phyloP scores from a whole-genome alignment of 2,888 invertebrate genomes.

The Netelia inedita region DNA sequence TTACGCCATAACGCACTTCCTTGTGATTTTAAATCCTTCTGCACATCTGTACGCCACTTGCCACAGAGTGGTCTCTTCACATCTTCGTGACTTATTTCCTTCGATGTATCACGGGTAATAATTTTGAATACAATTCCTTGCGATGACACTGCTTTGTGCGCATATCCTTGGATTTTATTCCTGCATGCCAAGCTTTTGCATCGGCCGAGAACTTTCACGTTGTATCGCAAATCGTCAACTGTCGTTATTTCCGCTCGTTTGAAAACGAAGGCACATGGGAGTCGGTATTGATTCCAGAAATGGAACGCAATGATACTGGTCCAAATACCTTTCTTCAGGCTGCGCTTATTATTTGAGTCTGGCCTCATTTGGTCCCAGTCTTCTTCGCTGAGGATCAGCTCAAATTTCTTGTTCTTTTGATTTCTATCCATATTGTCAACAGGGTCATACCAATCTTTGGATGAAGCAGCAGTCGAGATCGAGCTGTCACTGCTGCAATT shows the following conservation, averaged over 20 bases:
- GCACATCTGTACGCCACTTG: conserved; percentile 35
- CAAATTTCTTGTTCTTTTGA: neutral
- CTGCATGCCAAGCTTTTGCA: conserved; percentile 37
- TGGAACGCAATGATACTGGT: conserved; percentile 51
- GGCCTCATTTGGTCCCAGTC: conserved; percentile 60
- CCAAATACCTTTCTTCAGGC: conserved; percentile 52
- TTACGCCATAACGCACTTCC: conserved; percentile 39
- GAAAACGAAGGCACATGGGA: conserved; percentile 61
- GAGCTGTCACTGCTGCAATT: neutral
- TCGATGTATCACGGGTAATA: conserved; percentile 32
- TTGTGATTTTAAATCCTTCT: conserved; percentile 49
- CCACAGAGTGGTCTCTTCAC: conserved; percentile 52
- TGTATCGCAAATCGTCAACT: neutral
- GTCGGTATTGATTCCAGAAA: conserved; percentile 61
- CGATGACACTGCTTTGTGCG: neutral
- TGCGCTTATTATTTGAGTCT: neutral
- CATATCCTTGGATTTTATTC: conserved; percentile 4
- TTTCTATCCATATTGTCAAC: conserved; percentile 1
- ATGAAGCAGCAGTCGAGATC: conserved; percentile 11
- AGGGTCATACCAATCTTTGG: conserved; percentile 15
- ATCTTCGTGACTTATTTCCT: conserved; percentile 31
- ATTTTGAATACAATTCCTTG: conserved; percentile 18
- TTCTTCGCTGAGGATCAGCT: neutral
- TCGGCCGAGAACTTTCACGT: conserved; percentile 8
- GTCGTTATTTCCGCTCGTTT: conserved; percentile 30